Conservation (phyloP, 2,113 vertebrate genomes). For the Centrocercus urophasianus region DNA sequence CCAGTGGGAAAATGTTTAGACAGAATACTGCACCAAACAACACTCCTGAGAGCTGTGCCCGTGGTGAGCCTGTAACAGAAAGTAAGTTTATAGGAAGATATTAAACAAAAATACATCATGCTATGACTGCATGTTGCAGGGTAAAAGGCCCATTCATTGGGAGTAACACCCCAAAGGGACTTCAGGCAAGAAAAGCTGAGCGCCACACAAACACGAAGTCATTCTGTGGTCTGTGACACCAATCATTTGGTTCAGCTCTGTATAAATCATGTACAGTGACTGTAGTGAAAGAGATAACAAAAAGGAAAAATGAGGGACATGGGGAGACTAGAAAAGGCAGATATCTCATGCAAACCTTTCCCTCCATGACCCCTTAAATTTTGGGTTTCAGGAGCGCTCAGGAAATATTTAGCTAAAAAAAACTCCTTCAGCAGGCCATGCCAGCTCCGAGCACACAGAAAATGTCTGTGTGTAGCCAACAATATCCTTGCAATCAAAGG, state of each 20-base stretch:
- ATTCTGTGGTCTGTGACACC: background rate
- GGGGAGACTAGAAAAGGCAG: background rate
- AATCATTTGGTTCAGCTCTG: background rate
- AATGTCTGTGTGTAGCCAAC: background rate
- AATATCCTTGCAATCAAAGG: background rate
- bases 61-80: slow-evolving; percentile 36
- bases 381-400: background rate
- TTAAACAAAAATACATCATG: background rate
- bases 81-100: slow-evolving; percentile 7
- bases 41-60: slow-evolving; percentile 59
- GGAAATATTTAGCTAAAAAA: background rate
- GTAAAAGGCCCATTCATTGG: background rate
- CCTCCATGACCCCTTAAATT: background rate
- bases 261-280: background rate
- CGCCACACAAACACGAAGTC: background rate
- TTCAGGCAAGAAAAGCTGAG: background rate
- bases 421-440: background rate
- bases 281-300: background rate
- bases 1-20: slow-evolving; percentile 81
- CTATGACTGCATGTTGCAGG: background rate
- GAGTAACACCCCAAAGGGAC: background rate
- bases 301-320: background rate
- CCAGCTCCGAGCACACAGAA: background rate
- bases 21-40: slow-evolving; percentile 33
- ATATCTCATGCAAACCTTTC: background rate